These are phyloP conservation scores for Anarhynchus alexandrinus DNA, from an alignment of 2,113 vertebrate species.

Conservation along the genomic window DNA sequence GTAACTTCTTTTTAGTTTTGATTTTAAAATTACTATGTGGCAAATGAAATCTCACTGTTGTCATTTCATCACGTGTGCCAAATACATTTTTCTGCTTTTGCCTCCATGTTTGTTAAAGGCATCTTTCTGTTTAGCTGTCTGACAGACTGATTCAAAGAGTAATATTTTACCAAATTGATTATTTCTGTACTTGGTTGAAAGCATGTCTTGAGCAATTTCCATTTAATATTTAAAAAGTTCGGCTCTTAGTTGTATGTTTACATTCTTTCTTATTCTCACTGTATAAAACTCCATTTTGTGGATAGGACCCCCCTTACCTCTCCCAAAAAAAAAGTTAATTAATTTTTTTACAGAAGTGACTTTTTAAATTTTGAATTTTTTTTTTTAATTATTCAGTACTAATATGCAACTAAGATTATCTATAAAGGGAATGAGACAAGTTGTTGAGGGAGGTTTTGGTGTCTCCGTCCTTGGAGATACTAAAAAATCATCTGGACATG, in stretches of 20 bases:
- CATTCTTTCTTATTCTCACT: not conserved
- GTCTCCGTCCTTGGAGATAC: not conserved
- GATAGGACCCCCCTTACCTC: not conserved
- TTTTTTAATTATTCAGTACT: not conserved
- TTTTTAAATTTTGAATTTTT: not conserved
- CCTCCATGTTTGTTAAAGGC: not conserved
- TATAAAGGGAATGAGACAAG: not conserved
- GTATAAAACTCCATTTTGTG: not conserved
- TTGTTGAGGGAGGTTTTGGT: not conserved
- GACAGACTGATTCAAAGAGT: constrained; percentile 17
- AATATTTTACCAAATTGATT: not conserved
- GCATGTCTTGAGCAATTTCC: not conserved
- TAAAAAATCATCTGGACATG: not conserved
- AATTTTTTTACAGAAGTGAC: not conserved
- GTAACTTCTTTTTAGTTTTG: constrained; percentile 35
- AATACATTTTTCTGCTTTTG: constrained; percentile 10
- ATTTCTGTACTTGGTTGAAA: not conserved
- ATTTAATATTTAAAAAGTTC: not conserved
- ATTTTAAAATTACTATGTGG: constrained; percentile 42
- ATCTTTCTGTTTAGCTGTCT: not conserved
- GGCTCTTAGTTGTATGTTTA: not conserved
- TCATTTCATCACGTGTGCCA: not conserved
- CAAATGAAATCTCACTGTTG: constrained; percentile 34
- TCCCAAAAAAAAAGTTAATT: too few species aligned
- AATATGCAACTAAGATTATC: not conserved